These are phyloP conservation scores for Hedya salicella DNA, from an alignment of 2,888 invertebrate species.

Conservation along the genomic window DNA sequence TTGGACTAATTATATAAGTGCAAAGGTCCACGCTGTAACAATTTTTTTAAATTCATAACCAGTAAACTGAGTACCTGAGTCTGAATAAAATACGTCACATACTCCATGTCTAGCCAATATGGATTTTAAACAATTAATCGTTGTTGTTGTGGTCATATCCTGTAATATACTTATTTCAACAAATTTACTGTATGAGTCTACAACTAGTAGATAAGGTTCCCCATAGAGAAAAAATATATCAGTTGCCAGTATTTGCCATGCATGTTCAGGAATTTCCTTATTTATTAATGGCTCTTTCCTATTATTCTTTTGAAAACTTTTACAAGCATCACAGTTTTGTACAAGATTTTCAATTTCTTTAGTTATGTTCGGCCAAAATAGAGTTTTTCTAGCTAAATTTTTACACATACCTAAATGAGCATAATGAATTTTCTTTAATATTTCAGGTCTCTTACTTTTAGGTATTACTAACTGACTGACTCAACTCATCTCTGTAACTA, in stretches of 20 bases:
- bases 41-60: too few relatives aligned
- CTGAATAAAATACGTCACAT: too few relatives aligned
- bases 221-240: constrained; percentile 14
- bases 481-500: constrained; percentile 11
- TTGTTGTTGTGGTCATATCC: too few relatives aligned
- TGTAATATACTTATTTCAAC: too few relatives aligned
- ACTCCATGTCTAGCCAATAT: too few relatives aligned
- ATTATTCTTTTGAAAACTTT: constrained; percentile 7
- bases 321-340: constrained; percentile 4
- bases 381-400: neutral
- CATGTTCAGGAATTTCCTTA: neutral
- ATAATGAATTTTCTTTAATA: constrained; percentile 3
- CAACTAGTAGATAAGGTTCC: too few relatives aligned
- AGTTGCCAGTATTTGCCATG: neutral
- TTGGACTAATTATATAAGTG: too few relatives aligned
- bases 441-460: constrained; percentile 1
- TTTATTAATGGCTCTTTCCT: constrained; percentile 7
- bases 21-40: too few relatives aligned
- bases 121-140: too few relatives aligned
- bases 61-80: too few relatives aligned
- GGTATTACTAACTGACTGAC: constrained; percentile 9
- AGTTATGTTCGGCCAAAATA: constrained; percentile 8
- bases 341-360: constrained; percentile 6
- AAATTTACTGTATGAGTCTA: too few relatives aligned
- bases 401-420: constrained; percentile 9